Conservation (phyloP, 1,140 invertebrate genomes). For the Acromyrmex charruanus region DNA sequence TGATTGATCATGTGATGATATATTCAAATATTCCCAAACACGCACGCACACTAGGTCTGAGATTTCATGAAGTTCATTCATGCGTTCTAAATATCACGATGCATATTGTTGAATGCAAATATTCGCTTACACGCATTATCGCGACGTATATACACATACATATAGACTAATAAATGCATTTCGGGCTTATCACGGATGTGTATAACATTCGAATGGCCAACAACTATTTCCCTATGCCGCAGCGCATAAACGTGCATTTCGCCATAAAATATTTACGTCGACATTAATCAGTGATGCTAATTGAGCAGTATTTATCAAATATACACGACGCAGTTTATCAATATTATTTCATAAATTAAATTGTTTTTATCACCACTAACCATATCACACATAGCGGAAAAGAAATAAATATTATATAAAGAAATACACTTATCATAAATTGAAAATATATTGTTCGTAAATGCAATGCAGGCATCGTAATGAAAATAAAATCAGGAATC, state of each 20-base stretch:
- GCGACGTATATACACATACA: neutral
- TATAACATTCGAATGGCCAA: neutral
- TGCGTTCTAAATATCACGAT: conserved; percentile 17
- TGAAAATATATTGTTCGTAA: neutral
- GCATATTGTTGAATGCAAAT: neutral
- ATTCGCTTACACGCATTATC: neutral
- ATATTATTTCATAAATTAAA: neutral
- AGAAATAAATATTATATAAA: neutral
- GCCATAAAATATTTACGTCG: conserved; percentile 37
- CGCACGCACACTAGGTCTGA: neutral
- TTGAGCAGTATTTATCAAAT: conserved; percentile 25
- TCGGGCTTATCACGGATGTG: conserved; percentile 2
- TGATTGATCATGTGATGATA: neutral
- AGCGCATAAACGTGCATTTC: neutral
- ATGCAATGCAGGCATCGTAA: neutral
- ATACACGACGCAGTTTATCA: conserved; percentile 6
- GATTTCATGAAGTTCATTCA: conserved; percentile 15
- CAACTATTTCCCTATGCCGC: neutral
- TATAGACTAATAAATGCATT: conserved; percentile 32
- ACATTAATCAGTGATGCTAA: conserved; percentile 42
- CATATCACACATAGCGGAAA: neutral
- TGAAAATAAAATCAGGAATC: neutral
- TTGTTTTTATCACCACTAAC: neutral
- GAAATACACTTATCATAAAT: neutral
- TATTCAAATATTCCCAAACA: neutral